Evolutionary conservation across 2,888 invertebrate species (phyloP), one percentile per base, ranked within the genome.

Genomic region (Schizaphis graminum): DNA sequence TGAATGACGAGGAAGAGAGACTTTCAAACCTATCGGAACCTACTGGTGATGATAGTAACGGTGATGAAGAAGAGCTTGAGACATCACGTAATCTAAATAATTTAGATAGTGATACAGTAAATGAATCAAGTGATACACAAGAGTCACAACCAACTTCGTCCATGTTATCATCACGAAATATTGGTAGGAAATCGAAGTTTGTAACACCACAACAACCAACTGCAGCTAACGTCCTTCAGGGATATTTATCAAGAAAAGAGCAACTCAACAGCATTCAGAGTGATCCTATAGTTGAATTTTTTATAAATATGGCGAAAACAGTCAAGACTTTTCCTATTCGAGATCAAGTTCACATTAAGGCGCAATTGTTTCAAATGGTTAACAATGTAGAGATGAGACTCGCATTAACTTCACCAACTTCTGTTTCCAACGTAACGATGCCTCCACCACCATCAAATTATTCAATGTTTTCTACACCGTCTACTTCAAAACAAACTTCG

Each of bases 261-360:
- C 28, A 21, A 89, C 61, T 57, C n/a, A 89, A 89, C 16, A 89
- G 57, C 10, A 57, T 24, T 41, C 44, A 89, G 13, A 56, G 61
- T 61, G 89, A 89, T 89, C 57, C 61, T 89, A 57, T 89, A 61
- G 44, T 89, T 89, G 56, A 89, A 41, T 57, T 89, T 89, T 89
- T 89, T 57, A 89, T 89, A 35, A 89, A 53, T 41, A 53, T 89
- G 35, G 35, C 35, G 35, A 88, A 88, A 88, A 88, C 53, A 53
- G 88, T 88, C 53, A 88, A 88, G 35, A 88, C 21, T 88, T 88
- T 88, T 53, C n/a, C 49, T 88, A 53, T 88, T 49, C n/a, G n/a
- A 56, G 53, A 88, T 35, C 88, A 88, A 88, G 35, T 88, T 88
- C 26, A n/a, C 4, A 87, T 87, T 88, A 88, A 88, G 88, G 88